Evolutionary conservation across 2,888 invertebrate genomes (phyloP), one percentile per base, ranked within the genome.

Genomic region (Eupithecia dodoneata): DNA sequence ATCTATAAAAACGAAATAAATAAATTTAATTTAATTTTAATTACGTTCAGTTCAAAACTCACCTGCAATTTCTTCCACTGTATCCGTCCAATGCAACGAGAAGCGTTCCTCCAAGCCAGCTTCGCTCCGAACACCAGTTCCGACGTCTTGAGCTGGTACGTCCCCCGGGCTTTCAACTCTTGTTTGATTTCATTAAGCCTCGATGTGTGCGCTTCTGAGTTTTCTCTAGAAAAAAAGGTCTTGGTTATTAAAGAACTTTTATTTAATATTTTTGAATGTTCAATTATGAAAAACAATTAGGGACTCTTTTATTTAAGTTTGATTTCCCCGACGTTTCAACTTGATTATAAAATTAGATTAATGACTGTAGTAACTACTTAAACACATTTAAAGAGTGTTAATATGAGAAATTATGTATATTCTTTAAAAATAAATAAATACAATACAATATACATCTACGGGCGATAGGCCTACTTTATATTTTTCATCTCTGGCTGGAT

Each of bases 1-100:
- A 30, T 30, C 30, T 30, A 30, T 30, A 30, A 30, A 30, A 30
- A 30, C 30, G 30, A 30, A 30, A 30, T 30, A 30, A 30, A 30
- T 30, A 30, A 0, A 30, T 30, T 30, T 30, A 30, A 30, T 30
- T 30, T 30, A 30, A 30, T 30, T 30, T 30, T 30, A 30, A 30
- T 30, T 30, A 30, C 30, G 52, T 18, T 4, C 12, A 30, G 70
- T 5, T n/a, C n/a, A 63, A 73, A 41, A 67, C 90, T 91, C 89
- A 98, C 99, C 96, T 99, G 98, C 83, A 99, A 91, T 92, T 99
- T 99, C 12, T 98, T 98, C 99, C 99, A 99, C 87, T 99, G 99
- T 88, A 99, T 99, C 82, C 99, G 96, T 0, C 99, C 99, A 83
- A 99, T 99, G 89, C 99, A 99, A 73, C 99, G 95, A 0, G 97